These are phyloP conservation scores for Cisticola juncidis DNA, from an alignment of 2,113 vertebrate species.

Conservation along the genomic window DNA sequence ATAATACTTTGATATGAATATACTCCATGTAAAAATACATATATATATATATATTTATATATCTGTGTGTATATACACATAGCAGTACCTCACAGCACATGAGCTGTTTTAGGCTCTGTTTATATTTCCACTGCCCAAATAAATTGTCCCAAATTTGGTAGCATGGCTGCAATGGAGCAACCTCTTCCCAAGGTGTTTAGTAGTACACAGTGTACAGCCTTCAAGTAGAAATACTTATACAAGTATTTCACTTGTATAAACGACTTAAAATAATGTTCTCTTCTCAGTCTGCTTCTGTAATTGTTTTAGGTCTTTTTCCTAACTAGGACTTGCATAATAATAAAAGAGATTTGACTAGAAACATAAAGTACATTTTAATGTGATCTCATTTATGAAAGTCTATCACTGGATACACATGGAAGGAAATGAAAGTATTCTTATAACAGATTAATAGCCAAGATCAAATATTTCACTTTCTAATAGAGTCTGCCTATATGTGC, in stretches of 20 bases:
- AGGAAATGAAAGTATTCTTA: slow-evolving; percentile 44
- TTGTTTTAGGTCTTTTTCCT: not conserved
- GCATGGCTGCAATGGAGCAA: not conserved
- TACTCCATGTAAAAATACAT: not conserved
- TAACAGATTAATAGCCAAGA: slow-evolving; percentile 50
- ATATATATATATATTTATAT: too few relatives aligned
- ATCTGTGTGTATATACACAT: not conserved
- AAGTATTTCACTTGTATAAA: not conserved
- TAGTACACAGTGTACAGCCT: not conserved
- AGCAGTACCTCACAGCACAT: not conserved
- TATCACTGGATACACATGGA: slow-evolving; percentile 41
- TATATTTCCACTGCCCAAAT: not conserved
- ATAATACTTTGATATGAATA: not conserved
- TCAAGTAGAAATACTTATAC: too few relatives aligned
- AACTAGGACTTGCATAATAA: slow-evolving; percentile 15
- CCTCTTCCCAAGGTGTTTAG: not conserved
- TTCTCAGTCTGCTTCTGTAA: slow-evolving; percentile 8
- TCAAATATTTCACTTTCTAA: slow-evolving; percentile 60
- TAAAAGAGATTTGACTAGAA: slow-evolving; percentile 19
- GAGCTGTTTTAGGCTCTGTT: not conserved
- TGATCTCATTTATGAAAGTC: slow-evolving; percentile 28
- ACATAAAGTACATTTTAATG: slow-evolving; percentile 46
- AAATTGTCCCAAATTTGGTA: not conserved
- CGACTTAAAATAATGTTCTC: slow-evolving; percentile 8
- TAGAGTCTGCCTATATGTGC: slow-evolving; percentile 21